A percentile compares a stretch with the other conserved stretches of the same genome.
phyloP scores from a whole-genome alignment of 2,888 invertebrate species.

The Pardosa pseudoannulata region DNA sequence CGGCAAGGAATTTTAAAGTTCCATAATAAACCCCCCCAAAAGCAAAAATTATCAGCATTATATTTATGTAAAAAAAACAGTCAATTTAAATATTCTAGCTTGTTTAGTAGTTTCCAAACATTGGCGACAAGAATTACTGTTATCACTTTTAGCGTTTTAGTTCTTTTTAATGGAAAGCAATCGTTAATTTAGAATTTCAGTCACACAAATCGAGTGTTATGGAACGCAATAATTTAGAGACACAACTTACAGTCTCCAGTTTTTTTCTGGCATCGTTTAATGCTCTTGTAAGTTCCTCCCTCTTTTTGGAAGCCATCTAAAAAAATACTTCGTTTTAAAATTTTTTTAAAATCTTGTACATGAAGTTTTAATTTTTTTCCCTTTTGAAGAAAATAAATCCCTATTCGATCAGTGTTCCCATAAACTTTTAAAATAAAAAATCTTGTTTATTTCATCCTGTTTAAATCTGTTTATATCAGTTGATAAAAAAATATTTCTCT shows the following conservation, averaged over 20 bases:
- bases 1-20: too few relatives aligned
- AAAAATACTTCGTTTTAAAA: slow-evolving; percentile 42
- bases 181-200: not conserved
- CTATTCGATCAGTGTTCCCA: not conserved
- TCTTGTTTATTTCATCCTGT: too few relatives aligned
- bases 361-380: not conserved
- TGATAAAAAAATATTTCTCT: too few relatives aligned
- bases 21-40: too few relatives aligned
- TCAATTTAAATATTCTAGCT: too few relatives aligned
- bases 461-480: too few relatives aligned
- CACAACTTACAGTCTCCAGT: slow-evolving; percentile 87
- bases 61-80: too few relatives aligned
- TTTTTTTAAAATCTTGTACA: not conserved
- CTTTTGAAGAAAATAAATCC: not conserved
- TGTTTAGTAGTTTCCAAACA: too few relatives aligned
- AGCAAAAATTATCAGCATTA: too few relatives aligned
- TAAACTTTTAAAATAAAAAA: too few relatives aligned
- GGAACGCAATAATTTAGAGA: slow-evolving; percentile 33
- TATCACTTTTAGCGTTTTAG: too few relatives aligned
- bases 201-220: slow-evolving; percentile 15
- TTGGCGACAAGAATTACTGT: too few relatives aligned
- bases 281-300: slow-evolving; percentile 88
- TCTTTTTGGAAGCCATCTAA: slow-evolving; percentile 70
- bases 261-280: slow-evolving; percentile 90
- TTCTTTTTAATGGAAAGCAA: not conserved